Percentiles rank a stretch among this genome's conserved stretches.
These are phyloP conservation scores for Petromus typicus DNA, from an alignment of 2,113 vertebrate genomes.

Conservation along the genomic window DNA sequence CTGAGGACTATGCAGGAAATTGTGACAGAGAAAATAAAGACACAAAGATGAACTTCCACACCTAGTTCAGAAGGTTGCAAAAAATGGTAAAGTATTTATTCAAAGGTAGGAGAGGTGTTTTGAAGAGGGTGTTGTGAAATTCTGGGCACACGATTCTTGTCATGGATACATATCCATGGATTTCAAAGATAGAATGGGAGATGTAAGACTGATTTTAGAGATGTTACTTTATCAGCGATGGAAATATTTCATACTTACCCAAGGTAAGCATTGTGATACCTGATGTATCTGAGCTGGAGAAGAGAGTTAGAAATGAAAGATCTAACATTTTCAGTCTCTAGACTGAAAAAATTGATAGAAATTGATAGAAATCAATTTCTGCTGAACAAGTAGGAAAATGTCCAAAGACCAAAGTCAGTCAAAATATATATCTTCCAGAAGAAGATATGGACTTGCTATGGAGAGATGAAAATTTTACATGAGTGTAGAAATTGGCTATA, in stretches of 20 bases:
- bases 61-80: neutral
- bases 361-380: neutral
- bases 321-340: neutral
- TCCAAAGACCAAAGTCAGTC: too few species aligned
- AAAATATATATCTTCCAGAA: neutral
- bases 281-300: neutral
- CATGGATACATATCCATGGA: neutral
- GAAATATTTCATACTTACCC: neutral
- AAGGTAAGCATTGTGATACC: neutral
- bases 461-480: neutral
- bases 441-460: neutral
- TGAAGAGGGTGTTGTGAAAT: neutral
- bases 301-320: neutral
- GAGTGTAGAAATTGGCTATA: neutral
- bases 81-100: neutral
- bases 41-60: neutral
- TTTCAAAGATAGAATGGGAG: neutral
- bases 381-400: neutral
- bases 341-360: too few species aligned
- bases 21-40: neutral
- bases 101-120: neutral
- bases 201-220: neutral
- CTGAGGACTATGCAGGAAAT: neutral
- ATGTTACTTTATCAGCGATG: neutral
- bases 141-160: neutral